These are phyloP conservation scores for Ginglymostoma cirratum DNA, from an alignment of 2,113 vertebrate genomes.

Conservation along the genomic window DNA sequence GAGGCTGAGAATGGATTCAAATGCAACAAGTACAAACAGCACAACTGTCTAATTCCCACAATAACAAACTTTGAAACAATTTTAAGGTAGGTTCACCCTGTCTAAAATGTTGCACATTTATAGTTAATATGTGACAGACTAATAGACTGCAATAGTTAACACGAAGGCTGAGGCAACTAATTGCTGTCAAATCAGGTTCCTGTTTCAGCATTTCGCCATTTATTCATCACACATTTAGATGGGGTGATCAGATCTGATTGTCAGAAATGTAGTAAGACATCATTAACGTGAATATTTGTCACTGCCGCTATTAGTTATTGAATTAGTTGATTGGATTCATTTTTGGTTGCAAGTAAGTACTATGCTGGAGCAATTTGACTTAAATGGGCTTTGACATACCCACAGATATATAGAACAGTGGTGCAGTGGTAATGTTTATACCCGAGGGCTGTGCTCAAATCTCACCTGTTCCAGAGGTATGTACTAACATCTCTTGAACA, in stretches of 20 bases:
- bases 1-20: neutral
- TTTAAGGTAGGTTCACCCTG: neutral
- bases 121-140: neutral
- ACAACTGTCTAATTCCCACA: neutral
- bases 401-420: no score
- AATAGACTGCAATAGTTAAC: neutral
- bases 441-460: no score
- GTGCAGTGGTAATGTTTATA: no score
- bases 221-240: neutral
- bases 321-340: neutral
- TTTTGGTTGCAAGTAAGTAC: neutral
- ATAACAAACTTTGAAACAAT: neutral
- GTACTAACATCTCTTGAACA: no score
- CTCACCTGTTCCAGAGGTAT: no score
- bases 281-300: neutral
- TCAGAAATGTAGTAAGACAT: neutral
- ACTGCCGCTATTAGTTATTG: neutral
- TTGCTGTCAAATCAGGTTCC: neutral
- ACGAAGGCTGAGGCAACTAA: neutral
- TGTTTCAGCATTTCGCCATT: neutral
- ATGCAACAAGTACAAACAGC: neutral
- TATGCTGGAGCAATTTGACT: neutral
- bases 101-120: neutral
- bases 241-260: neutral
- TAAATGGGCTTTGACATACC: neutral